These are phyloP conservation scores for Siniperca scherzeri DNA, from an alignment of 2,797 vertebrate species.

Conservation along the genomic window DNA sequence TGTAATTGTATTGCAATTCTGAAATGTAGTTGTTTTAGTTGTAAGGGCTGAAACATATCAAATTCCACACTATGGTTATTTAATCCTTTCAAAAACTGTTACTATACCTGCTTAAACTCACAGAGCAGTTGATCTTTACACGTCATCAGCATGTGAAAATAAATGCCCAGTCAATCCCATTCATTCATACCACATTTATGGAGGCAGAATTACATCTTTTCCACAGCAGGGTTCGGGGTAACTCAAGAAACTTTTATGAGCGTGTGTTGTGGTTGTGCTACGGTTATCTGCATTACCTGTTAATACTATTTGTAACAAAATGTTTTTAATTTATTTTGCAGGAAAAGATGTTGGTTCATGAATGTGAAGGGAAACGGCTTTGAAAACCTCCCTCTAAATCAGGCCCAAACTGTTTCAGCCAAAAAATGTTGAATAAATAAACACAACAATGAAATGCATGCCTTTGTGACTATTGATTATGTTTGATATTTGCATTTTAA, in stretches of 20 bases:
- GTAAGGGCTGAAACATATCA: background rate
- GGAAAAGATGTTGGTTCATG: background rate
- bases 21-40: background rate
- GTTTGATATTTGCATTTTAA: background rate
- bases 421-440: background rate
- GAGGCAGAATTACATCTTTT: too few relatives aligned
- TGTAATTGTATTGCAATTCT: background rate
- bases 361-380: background rate
- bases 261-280: background rate
- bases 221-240: too few relatives aligned
- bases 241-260: background rate
- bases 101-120: background rate
- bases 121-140: too few relatives aligned
- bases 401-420: background rate
- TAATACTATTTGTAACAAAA: background rate
- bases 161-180: too few relatives aligned
- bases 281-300: background rate
- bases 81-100: background rate
- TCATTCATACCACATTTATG: too few relatives aligned
- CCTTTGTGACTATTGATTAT: background rate
- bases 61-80: background rate
- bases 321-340: constrained; percentile 8
- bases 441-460: too few relatives aligned
- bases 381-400: background rate
- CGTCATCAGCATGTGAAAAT: too few relatives aligned